Base-by-base conservation (phyloP, 2,797 vertebrate genomes). In the Valencia hispanica region DNA sequence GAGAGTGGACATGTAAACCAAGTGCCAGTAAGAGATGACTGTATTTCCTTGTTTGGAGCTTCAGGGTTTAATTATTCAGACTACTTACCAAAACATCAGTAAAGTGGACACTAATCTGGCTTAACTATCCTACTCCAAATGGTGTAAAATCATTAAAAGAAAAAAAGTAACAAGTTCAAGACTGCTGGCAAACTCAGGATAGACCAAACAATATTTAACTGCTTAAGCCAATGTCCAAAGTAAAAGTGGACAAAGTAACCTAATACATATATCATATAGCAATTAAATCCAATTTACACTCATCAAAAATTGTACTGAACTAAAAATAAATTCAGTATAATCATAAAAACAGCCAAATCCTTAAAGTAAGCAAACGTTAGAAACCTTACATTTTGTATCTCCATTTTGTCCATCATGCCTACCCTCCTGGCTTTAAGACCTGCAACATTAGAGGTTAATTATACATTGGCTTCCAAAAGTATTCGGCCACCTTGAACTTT, bases 21-120 rank as follows among this genome's bases (percentile, higher is more conserved):
- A 74, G 43, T 79, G 66, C 12, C 41, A 65, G 50, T 25, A 11
- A 30, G 48, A 76, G n/a, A 68, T 69, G 32, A 68, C 57, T 20
- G 4, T 30, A 25, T 75, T 69, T 75, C 30, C 50, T 66, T 73
- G 79, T 76, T 76, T 66, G 32, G 30, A 51, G 79, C 53, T 87
- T 84, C 78, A 78, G 79, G 43, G 72, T 69, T 78, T 88, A 84
- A 84, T 87, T 83, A 75, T 45, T 34, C 70, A 51, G 84, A 68
- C 14, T 41, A 73, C 55, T 74, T 69, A 75, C 25, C 65, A 69
- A 51, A 41, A 68, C 72, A 79, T 84, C 72, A 82, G 57, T 69
- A 70, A 81, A 89, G 79, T 84, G 73, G 82, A 83, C 78, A 81
- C 50, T 90, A 69, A 80, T 85, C 82, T 87, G 81, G 81, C 82